Conservation (phyloP, 2,888 invertebrate genomes). For the Cremastinae sp. region DNA sequence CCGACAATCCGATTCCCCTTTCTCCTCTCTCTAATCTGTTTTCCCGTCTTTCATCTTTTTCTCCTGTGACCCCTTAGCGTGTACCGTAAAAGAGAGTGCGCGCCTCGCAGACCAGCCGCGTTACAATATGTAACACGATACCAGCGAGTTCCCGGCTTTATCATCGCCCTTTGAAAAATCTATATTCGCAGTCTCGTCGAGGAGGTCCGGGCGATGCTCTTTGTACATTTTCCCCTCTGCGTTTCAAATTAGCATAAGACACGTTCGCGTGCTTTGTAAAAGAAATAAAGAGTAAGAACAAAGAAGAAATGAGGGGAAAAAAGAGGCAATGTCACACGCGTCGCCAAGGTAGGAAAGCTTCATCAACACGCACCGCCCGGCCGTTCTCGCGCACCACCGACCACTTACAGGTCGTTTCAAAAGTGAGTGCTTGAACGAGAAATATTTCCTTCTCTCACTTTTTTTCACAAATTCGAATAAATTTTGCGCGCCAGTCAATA, state of each 20-base stretch:
- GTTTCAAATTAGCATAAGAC: constrained; percentile 50
- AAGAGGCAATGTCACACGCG: constrained; percentile 37
- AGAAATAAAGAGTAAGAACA: too few relatives aligned
- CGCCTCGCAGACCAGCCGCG: constrained; percentile 21
- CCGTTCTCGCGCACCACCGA: background rate
- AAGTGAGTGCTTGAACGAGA: too few relatives aligned
- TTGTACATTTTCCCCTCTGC: constrained; percentile 19
- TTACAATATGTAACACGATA: constrained; percentile 49
- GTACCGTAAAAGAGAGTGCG: constrained; percentile 47
- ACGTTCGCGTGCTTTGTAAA: constrained; percentile 38
- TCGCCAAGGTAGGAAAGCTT: constrained; percentile 14
- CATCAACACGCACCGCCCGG: constrained; percentile 27
- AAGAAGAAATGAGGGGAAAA: constrained; percentile 8
- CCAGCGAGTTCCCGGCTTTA: constrained; percentile 15
- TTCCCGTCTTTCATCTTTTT: constrained; percentile 19
- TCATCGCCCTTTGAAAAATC: constrained; percentile 11
- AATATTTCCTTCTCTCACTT: too few relatives aligned
- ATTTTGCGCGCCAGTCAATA: too few relatives aligned
- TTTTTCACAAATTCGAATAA: too few relatives aligned
- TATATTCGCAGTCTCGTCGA: constrained; percentile 24
- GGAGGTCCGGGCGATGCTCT: constrained; percentile 12
- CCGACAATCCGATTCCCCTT: background rate
- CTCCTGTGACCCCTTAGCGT: constrained; percentile 23
- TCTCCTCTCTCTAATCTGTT: constrained; percentile 40
- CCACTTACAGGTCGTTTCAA: too few relatives aligned